phyloP scores from a whole-genome alignment of 2,797 vertebrate species.

The Galagoides demidoff region DNA sequence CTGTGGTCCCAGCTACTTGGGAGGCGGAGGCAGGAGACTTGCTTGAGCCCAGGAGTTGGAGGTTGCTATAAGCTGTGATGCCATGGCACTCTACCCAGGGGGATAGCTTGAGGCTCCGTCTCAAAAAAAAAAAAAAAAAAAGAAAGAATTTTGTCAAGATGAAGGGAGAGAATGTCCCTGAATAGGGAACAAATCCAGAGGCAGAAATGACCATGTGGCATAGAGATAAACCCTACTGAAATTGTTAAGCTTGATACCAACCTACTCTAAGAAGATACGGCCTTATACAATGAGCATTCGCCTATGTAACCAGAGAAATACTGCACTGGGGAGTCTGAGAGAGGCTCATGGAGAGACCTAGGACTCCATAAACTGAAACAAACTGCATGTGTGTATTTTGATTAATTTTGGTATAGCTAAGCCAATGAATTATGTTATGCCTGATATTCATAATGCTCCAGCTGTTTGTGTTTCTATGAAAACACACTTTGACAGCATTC shows the following conservation, averaged over 20 bases:
- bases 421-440: background rate
- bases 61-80: no score
- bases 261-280: background rate
- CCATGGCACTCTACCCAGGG: no score
- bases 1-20: no score
- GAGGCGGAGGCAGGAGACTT: no score
- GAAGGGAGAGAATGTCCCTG: background rate
- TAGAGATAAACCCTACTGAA: background rate
- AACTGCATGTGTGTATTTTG: background rate
- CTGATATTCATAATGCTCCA: background rate
- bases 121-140: no score
- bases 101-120: no score
- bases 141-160: background rate
- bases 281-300: background rate
- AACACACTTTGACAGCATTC: background rate
- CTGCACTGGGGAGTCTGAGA: background rate
- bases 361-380: background rate
- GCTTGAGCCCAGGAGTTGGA: no score
- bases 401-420: background rate
- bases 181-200: constrained; percentile 5
- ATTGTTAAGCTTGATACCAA: background rate
- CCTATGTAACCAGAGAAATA: background rate
- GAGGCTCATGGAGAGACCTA: background rate
- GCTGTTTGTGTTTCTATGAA: background rate
- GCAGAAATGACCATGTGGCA: background rate